phyloP scores from a whole-genome alignment of 2,797 vertebrate species.

The Sebastes steindachneri region DNA sequence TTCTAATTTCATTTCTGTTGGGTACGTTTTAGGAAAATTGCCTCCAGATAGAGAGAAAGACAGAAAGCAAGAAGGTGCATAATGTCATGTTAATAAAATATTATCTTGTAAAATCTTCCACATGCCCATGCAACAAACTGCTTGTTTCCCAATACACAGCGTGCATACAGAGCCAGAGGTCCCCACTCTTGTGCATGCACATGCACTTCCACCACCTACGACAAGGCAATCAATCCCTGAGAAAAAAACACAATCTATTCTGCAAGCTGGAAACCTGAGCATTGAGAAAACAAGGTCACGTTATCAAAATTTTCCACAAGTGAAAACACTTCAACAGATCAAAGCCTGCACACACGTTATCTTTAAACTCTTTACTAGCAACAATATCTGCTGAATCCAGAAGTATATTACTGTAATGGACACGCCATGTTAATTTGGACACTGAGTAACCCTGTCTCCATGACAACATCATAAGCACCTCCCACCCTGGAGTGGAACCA shows the following conservation, averaged over 20 bases:
- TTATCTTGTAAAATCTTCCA: conserved; percentile 33
- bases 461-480: conserved; percentile 68
- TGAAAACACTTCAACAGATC: conserved; percentile 8
- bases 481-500: conserved; percentile 50
- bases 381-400: neutral
- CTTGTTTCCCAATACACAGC: conserved; percentile 37
- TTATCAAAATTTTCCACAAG: conserved; percentile 30
- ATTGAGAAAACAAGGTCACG: conserved; percentile 51
- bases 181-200: conserved; percentile 72
- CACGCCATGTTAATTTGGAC: conserved; percentile 55
- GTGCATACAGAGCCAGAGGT: conserved; percentile 50
- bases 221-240: conserved; percentile 30
- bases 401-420: conserved; percentile 24
- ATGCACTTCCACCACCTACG: conserved; percentile 63
- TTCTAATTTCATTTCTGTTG: neutral
- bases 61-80: neutral
- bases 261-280: conserved; percentile 44
- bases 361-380: neutral
- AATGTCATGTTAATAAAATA: neutral
- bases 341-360: conserved; percentile 7
- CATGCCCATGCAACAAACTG: conserved; percentile 75
- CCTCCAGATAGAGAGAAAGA: neutral
- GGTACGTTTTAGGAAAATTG: conserved; percentile 6
- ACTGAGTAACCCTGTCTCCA: conserved; percentile 64
- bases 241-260: conserved; percentile 42